Conservation (phyloP, 2,113 vertebrate species). For the Cranoglanis bouderius region DNA sequence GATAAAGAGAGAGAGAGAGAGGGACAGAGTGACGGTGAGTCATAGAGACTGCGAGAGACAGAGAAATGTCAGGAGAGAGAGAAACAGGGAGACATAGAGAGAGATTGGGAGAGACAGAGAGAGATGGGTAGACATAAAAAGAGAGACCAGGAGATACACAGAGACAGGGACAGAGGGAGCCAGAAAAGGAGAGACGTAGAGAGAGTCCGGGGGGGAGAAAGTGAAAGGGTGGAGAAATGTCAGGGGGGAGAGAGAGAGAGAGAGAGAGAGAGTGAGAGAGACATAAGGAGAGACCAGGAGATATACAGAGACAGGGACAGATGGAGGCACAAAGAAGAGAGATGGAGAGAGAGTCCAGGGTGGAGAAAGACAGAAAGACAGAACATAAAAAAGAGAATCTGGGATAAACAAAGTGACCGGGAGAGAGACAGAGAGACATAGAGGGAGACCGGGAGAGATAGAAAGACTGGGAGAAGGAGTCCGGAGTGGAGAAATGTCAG, state of each 20-base stretch:
- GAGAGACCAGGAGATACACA: conserved; percentile 55
- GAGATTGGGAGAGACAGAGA: not conserved
- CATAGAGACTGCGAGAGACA: no score
- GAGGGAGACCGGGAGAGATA: not conserved
- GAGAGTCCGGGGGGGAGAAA: not conserved
- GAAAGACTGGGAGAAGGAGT: not conserved
- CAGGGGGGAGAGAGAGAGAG: not conserved
- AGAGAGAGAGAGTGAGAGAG: no score
- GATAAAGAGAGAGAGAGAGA: no score
- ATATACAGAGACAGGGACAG: not conserved
- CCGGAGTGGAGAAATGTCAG: no score
- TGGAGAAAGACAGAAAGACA: not conserved
- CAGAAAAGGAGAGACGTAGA: not conserved
- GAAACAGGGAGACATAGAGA: no score
- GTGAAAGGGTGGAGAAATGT: not conserved
- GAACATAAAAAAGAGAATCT: not conserved
- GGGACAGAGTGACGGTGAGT: no score
- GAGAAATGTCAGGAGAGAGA: no score
- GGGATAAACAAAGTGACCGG: not conserved
- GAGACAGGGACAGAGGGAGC: not conserved
- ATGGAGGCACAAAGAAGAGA: not conserved
- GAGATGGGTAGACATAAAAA: conserved; percentile 12
- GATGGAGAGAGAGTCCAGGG: not conserved
- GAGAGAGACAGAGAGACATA: not conserved
- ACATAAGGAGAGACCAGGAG: no score